These are phyloP conservation scores for Latheticus oryzae DNA, from an alignment of 2,888 invertebrate species.

Conservation along the genomic window DNA sequence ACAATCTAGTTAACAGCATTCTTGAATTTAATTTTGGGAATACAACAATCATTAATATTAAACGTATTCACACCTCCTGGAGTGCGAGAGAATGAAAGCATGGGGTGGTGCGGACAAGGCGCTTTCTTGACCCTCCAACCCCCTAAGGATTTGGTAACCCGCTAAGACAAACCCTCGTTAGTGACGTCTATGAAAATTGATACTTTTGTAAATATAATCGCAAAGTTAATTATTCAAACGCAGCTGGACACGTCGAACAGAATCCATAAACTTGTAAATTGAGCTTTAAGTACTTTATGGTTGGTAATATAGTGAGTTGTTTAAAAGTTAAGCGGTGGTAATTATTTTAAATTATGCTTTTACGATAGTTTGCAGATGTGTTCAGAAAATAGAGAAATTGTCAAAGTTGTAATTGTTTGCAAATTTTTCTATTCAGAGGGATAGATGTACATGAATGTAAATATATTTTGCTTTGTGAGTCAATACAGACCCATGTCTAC, in stretches of 20 bases:
- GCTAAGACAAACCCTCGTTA: conserved; percentile 44
- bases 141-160: conserved; percentile 37
- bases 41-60: conserved; percentile 40
- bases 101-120: conserved; percentile 48
- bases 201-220: background rate
- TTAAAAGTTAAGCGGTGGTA: conserved; percentile 26
- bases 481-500: too few species aligned
- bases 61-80: conserved; percentile 47
- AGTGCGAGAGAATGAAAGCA: conserved; percentile 42
- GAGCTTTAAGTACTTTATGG: conserved; percentile 29
- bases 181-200: conserved; percentile 24
- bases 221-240: conserved; percentile 3
- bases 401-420: too few species aligned
- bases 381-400: too few species aligned
- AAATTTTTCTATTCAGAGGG: too few species aligned
- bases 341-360: conserved; percentile 34
- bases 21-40: conserved; percentile 43
- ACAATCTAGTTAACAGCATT: conserved; percentile 32
- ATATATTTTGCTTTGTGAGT: too few species aligned
- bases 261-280: conserved; percentile 32
- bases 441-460: too few species aligned
- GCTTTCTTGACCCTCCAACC: conserved; percentile 46
- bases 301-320: conserved; percentile 22
- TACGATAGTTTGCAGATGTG: conserved; percentile 36
- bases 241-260: conserved; percentile 29